phyloP scores from a whole-genome alignment of 2,888 invertebrate species.

The Zygogramma bicolorata region DNA sequence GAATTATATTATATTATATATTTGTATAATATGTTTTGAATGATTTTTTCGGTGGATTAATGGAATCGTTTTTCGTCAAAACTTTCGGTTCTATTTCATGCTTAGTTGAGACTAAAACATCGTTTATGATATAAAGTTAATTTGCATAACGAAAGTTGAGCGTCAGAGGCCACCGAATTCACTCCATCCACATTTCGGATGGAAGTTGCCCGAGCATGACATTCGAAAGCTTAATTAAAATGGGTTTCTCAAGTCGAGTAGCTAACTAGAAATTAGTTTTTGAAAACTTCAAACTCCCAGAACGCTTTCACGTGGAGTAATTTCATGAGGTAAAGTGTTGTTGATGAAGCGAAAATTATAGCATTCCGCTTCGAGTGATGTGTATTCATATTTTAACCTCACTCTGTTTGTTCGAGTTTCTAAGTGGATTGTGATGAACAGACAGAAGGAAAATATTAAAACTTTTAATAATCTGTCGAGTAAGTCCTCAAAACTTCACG shows the following conservation, averaged over 20 bases:
- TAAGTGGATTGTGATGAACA: slow-evolving; percentile 37
- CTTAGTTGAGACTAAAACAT: not conserved
- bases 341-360: slow-evolving; percentile 44
- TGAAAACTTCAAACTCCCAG: slow-evolving; percentile 25
- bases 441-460: slow-evolving; percentile 47
- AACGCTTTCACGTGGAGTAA: not conserved
- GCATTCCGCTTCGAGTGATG: slow-evolving; percentile 19
- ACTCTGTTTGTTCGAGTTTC: slow-evolving; percentile 19
- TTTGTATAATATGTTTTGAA: too few species aligned
- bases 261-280: slow-evolving; percentile 33
- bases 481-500: slow-evolving; percentile 36
- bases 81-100: not conserved
- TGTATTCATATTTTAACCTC: not conserved
- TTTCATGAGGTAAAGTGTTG: slow-evolving; percentile 19
- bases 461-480: slow-evolving; percentile 51
- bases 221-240: slow-evolving; percentile 6
- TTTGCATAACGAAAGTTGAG: not conserved
- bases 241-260: slow-evolving; percentile 1
- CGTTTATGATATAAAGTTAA: not conserved
- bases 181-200: not conserved
- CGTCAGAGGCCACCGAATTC: not conserved
- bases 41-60: too few species aligned
- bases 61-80: not conserved
- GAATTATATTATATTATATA: too few species aligned
- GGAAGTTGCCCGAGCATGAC: slow-evolving; percentile 7